These are phyloP conservation scores for Pyxicephalus adspersus DNA, from an alignment of 2,113 vertebrate species.

Conservation along the genomic window DNA sequence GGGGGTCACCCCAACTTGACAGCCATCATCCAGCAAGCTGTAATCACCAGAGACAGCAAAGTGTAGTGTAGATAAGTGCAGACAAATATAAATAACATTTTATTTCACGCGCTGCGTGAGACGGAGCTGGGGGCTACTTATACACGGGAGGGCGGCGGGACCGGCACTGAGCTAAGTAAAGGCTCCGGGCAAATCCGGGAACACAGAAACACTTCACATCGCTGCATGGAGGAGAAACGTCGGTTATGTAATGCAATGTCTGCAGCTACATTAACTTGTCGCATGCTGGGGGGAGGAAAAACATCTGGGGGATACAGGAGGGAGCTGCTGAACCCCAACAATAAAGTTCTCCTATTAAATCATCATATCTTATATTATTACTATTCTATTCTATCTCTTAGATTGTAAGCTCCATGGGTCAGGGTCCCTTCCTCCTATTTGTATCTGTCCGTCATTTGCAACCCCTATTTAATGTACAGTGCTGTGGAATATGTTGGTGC, in stretches of 20 bases:
- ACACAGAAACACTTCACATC: slow-evolving; percentile 13
- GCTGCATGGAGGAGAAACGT: slow-evolving; percentile 5
- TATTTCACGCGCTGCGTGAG: slow-evolving; percentile 28
- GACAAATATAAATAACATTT: slow-evolving; percentile 26
- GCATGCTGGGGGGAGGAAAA: background rate
- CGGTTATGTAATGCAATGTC: background rate
- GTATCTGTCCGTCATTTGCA: too few relatives aligned
- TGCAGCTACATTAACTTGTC: background rate
- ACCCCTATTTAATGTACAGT: too few relatives aligned
- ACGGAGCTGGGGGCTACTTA: slow-evolving; percentile 27
- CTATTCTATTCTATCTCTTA: too few relatives aligned
- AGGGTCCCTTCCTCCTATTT: too few relatives aligned
- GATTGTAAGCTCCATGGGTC: too few relatives aligned
- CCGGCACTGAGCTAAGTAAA: slow-evolving; percentile 22
- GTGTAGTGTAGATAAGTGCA: too few relatives aligned
- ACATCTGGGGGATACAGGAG: too few relatives aligned
- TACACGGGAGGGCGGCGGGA: background rate
- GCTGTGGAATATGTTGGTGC: too few relatives aligned
- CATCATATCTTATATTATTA: too few relatives aligned
- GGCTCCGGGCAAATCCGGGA: background rate
- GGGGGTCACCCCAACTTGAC: slow-evolving; percentile 13
- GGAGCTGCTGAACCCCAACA: too few relatives aligned
- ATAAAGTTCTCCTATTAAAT: too few relatives aligned
- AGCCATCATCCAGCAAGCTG: background rate
- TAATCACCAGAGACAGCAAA: slow-evolving; percentile 27